Evolutionary conservation across 2,797 vertebrate species (phyloP), one percentile per base, ranked within the genome.

Genomic region (Myiotriccus ornatus): DNA sequence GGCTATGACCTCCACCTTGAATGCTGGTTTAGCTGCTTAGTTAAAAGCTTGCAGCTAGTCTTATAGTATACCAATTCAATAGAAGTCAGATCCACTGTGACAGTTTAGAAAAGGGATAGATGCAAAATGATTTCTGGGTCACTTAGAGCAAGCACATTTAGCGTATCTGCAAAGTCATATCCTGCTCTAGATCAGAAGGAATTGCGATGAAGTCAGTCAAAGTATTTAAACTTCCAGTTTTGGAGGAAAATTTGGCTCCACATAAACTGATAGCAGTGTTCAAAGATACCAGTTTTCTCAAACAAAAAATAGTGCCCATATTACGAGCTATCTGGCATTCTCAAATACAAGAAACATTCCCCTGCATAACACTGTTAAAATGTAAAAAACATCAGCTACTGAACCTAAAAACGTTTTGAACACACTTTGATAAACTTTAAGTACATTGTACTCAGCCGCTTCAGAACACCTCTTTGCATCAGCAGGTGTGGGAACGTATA

Each of bases 361-460:
- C n/a, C 82, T 62, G 57, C 62, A 23, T 16, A 89, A 84, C 75
- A 34, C 57, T 73, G 52, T 87, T 81, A 86, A 91, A 84, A 90
- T 6, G 47, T 86, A 88, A 85, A 92, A 90, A 95, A 50, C 67
- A 85, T 85, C 77, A 71, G 74, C 86, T 90, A 71, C 62, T 55
- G 73, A 93, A 94, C 64, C 71, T 76, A 78, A 81, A 95, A 91
- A 44, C 65, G 55, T 74, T 84, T 91, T 76, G 67, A 94, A 43
- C 76, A 35, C 17, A 32, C 27, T 96, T 39, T 7, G 11, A 65
- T 81, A 93, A 91, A 86, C 55, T 70, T 76, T 6, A 90, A 84
- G 91, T 88, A 95, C 90, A 81, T 27, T 92, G 86, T 95, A 93
- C 90, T 90, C 67, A 92, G 76, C 89, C 80, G 71, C 86, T 93